Evolutionary conservation across 2,113 vertebrate species (phyloP).

Genomic region (Stictonetta naevosa): DNA sequence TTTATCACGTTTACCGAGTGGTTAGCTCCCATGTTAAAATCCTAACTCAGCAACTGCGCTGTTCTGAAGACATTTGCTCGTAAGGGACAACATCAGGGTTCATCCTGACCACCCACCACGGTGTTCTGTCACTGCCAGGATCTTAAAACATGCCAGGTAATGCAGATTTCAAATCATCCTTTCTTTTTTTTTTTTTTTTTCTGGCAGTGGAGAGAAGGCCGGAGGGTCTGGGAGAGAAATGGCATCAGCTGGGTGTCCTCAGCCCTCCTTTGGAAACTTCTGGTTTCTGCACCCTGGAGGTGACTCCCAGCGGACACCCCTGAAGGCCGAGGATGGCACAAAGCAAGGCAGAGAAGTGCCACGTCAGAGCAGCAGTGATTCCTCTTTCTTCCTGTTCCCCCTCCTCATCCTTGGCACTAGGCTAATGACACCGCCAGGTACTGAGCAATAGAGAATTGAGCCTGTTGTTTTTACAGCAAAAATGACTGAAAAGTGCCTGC

Average conservation of each 20-base stretch:
- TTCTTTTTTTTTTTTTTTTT: not conserved
- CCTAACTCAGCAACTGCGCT: too few species aligned
- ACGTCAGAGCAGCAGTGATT: not conserved
- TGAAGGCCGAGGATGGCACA: not conserved
- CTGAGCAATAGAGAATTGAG: not conserved
- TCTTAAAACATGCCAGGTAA: not conserved
- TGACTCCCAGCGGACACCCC: not conserved
- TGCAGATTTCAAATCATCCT: not conserved
- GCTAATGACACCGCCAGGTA: conserved; percentile 21
- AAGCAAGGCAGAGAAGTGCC: not conserved
- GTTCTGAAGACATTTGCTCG: not conserved
- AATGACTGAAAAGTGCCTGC: conserved; percentile 51
- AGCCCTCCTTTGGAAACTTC: not conserved
- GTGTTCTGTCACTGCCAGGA: not conserved
- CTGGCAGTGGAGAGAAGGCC: not conserved
- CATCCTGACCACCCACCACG: not conserved
- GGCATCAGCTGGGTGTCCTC: not conserved
- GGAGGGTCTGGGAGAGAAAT: not conserved
- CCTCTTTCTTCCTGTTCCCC: not conserved
- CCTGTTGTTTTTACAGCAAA: conserved; percentile 43
- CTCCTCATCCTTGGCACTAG: not conserved
- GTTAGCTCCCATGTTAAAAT: not conserved
- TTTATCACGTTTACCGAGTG: not conserved
- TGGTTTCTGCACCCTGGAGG: conserved; percentile 14
- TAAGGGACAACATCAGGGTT: not conserved